Percentiles rank a stretch among this genome's conserved stretches.
phyloP scores from a whole-genome alignment of 2,888 invertebrate genomes.

The Archips crataeganus region DNA sequence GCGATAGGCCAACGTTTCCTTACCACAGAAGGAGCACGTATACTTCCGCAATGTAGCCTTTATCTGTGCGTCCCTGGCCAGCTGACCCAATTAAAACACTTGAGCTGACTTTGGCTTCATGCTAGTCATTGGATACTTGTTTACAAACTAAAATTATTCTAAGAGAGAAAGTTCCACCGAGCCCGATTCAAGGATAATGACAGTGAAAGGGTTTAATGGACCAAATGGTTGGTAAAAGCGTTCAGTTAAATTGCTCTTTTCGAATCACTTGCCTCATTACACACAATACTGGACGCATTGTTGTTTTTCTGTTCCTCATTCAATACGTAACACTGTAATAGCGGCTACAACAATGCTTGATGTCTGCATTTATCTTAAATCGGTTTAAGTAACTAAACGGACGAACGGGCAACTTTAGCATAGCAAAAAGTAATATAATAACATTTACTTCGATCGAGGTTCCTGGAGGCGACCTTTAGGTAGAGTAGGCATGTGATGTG shows the following conservation, averaged over 20 bases:
- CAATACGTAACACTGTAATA: conserved; percentile 32
- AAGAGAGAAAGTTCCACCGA: conserved; percentile 29
- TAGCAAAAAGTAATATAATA: not conserved
- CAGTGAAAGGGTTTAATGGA: conserved; percentile 51
- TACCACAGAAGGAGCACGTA: conserved; percentile 52
- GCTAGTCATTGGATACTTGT: not conserved
- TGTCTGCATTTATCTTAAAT: conserved; percentile 10
- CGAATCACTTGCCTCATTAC: conserved; percentile 56
- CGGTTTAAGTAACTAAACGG: not conserved
- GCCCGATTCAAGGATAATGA: conserved; percentile 37
- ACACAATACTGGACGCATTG: conserved; percentile 49
- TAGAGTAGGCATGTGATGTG: not conserved
- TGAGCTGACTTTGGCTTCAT: not conserved
- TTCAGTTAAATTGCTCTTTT: conserved; percentile 46
- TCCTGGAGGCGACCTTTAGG: no score
- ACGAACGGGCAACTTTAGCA: not conserved
- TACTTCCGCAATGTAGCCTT: conserved; percentile 52
- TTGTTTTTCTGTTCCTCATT: conserved; percentile 41
- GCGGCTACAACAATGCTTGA: conserved; percentile 29
- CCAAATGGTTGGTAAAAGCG: conserved; percentile 44
- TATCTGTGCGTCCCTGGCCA: conserved; percentile 55
- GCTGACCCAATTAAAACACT: conserved; percentile 48
- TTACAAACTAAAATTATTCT: conserved; percentile 16
- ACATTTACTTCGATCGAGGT: not conserved
- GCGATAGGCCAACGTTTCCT: conserved; percentile 27